Base-by-base conservation (phyloP, 2,797 vertebrate species). In the Rousettus madagascariensis region DNA sequence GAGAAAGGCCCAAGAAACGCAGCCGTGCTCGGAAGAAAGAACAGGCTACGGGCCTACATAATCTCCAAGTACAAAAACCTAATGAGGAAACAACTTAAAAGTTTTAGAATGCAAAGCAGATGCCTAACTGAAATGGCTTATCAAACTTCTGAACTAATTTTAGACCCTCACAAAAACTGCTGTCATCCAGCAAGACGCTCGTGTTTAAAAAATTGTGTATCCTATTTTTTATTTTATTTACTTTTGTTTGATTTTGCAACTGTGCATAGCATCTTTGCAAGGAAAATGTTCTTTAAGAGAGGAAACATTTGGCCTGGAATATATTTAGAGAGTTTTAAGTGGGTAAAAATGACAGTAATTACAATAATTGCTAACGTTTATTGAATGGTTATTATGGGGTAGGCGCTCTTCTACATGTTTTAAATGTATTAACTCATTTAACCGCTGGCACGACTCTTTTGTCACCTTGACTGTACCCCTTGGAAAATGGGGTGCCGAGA, bases 331-430 rank as follows among this genome's bases (percentile, higher is more conserved):
- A 63, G 69, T 22, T 86, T 30, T 46, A 46, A 36, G 43, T 9
- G 13, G 59, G 33, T 28, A 16, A 38, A 41, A 90, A 12, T 6
- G 10, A 49, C 55, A 41, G 0, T 30, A 24, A 28, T 10, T 8
- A 3, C 3, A 30, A 15, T 5, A 24, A 1, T 0, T 8, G 72
- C 26, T 9, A 6, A 8, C 22, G 5, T 30, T 20, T 16, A 12
- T 0, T 0, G 24, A 7, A 15, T 0, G 3, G 5, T 36, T 4
- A 3, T 11, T 0, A 2, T 0, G 2, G 0, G 15, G 53, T 61
- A 22, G 61, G 51, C 22, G 1, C 28, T 13, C n/a, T 2, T 0
- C 6, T 0, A 1, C 6, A 0, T 1, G 1, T 13, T 11, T n/a
- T 11, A 4, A 4, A 12, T 0, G 2, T 2, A 19, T 1, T 2